Evolutionary conservation across 2,888 invertebrate species (phyloP), one percentile per base, ranked within the genome.

Genomic region (Netelia virgata): DNA sequence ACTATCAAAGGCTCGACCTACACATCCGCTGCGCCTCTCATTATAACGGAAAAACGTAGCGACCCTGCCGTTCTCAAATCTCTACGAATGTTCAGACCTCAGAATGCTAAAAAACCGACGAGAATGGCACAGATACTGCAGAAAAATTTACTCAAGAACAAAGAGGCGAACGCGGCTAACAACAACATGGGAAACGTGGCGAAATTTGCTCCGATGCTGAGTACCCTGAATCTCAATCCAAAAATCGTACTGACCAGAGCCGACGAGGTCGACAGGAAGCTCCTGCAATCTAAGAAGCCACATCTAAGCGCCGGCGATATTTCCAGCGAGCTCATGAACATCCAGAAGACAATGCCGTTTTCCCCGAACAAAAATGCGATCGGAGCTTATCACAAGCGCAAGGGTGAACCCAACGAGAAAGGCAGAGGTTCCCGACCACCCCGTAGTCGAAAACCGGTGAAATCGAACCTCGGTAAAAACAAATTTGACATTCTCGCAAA

Each of bases 21-120:
- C 59, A 92, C 93, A 1, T 90, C 93, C 0, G 91, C 93, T 0
- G 92, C 93, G 1, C 93, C 91, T 0, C 84, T 93, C 0, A 92
- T 93, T 23, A 91, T 93, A 43, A 90, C 92, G n/a, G 93, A 93
- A 66, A 94, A 93, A 78, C 90, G 92, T 3, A 93, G 95, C 85
- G 94, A 95, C 89, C 95, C 95, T 1, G 94, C 94, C 16, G 95
- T 95, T 6, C 90, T 95, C 2, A 95, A 95, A 90, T 94, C 94
- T 3, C 89, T 95, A 61, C 90, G 95, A 82, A 94, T 94, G 94
- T 95, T 94, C 86, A 92, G 95, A 87, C 94, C 94, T 2, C 92
- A 92, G 8, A 93, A 91, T 69, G 79, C 90, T 8, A 93, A 92
- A 79, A 86, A 85, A 61, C 90, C 90, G 0, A 89, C 89, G 20